Evolutionary conservation across 2,888 invertebrate species (phyloP), one percentile per base, ranked within the genome.

Genomic region (Pimpla rufipes): DNA sequence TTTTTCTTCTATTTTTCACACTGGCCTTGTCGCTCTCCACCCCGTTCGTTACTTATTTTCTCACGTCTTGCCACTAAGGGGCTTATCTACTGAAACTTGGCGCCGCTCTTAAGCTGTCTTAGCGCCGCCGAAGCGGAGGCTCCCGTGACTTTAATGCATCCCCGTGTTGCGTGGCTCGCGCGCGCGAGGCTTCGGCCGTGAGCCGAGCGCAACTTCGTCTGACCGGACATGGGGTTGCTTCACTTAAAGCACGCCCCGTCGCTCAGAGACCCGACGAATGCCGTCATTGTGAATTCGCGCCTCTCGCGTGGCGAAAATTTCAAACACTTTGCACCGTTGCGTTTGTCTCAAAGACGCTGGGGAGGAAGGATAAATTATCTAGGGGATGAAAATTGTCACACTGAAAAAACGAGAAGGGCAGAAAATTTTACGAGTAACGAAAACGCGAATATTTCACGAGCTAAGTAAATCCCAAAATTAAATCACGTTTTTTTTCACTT

Each of bases 11-110:
- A 6, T 35, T 59, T 59, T 59, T 59, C 35, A 16, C 10, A 18
- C 40, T 40, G 40, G 18, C 18, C 62, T 64, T 64, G 40, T 40
- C 18, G 40, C 62, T 64, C 40, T 50, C n/a, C n/a, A 29, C 29
- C 29, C 11, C 18, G 37, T 16, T 45, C 29, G 16, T 16, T n/a
- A 47, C 29, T 35, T 66, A 52, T 70, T 81, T 62, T 70, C 71
- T 71, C 77, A 55, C 59, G 70, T 70, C 79, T 16, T 74, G 75
- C 75, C 40, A 64, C 37, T 57, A 62, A 52, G 57, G 55, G 52
- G 16, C 57, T 70, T 57, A 37, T 74, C 74, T 70, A 82, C 79
- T 79, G 68, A 45, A 55, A 35, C 21, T 74, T 55, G 18, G 45
- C 64, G 57, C 35, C 50, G 62, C 35, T 45, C 40, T 77, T 68